These are phyloP conservation scores for Amaurobius ferox DNA, from an alignment of 2,888 invertebrate species.

Conservation along the genomic window DNA sequence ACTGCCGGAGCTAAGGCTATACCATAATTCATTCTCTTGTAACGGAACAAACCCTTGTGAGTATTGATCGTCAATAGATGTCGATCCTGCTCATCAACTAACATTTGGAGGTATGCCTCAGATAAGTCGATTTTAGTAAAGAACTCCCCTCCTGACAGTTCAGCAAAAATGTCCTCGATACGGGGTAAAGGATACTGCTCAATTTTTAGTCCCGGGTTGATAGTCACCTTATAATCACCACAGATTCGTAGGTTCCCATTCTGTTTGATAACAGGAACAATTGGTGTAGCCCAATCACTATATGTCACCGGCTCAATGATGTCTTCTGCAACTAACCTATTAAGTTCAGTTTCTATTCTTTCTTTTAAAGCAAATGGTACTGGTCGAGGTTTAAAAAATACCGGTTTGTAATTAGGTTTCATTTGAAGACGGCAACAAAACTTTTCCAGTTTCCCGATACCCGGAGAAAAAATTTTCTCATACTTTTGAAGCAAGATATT, in stretches of 20 bases:
- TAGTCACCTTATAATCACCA: conserved; percentile 75
- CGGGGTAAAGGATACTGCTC: conserved; percentile 75
- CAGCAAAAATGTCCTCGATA: conserved; percentile 75
- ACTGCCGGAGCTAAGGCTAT: conserved; percentile 77
- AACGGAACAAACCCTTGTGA: conserved; percentile 74
- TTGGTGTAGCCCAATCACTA: conserved; percentile 50
- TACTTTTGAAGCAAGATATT: conserved; percentile 49
- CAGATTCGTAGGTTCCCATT: conserved; percentile 76
- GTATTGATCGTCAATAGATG: conserved; percentile 75
- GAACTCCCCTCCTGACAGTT: conserved; percentile 74
- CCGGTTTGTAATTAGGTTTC: conserved; percentile 52
- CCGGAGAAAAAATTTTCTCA: conserved; percentile 46
- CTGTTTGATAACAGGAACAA: conserved; percentile 53
- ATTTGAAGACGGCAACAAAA: conserved; percentile 54
- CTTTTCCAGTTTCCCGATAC: conserved; percentile 43
- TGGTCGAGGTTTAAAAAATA: conserved; percentile 54
- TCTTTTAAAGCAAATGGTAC: conserved; percentile 50
- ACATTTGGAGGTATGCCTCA: conserved; percentile 77
- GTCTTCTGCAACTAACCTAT: conserved; percentile 48
- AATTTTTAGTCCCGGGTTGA: conserved; percentile 74
- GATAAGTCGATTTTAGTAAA: conserved; percentile 75
- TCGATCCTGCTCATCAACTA: conserved; percentile 75
- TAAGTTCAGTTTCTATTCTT: conserved; percentile 49
- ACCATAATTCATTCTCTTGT: conserved; percentile 76
- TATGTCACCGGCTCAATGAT: conserved; percentile 49